Base-by-base conservation (phyloP, 2,888 invertebrate genomes). In the Entomobrya multifasciata region DNA sequence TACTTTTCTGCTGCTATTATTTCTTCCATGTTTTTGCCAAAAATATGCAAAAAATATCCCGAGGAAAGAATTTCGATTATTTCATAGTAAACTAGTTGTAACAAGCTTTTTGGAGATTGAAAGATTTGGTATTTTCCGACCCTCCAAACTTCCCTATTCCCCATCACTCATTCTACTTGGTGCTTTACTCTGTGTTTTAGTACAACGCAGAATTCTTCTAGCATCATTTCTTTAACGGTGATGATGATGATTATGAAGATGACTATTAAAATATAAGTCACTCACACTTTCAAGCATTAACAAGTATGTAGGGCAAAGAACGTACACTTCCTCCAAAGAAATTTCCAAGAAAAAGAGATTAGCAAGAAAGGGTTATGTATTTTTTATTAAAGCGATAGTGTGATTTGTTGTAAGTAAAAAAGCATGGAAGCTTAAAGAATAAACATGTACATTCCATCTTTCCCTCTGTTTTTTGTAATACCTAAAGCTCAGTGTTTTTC, bases 331-430 rank as follows among this genome's bases (percentile, higher is more conserved):
- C 30, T 52, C 30, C n/a, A 13, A 52, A 52, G 55, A 52, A 6
- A 36, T 36, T 36, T 52, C 76, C 76, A 30, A 76, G 57, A 52
- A 52, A 76, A 76, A 76, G 52, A 76, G 76, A 76, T 76, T 76
- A 70, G 70, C 70, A 44, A 49, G 47, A 49, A 36, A 36, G 36
- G 47, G 17, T 17, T 11, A 1, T n/a, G 20, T 52, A 52, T 20
- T 36, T 36, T 6, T 36, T 36, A 36, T 36, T 36, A 36, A 36
- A 67, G 13, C 27, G 13, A 60, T 60, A 27, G 13, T 60, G 27
- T 27, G 25, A 25, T 27, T 60, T 27, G 60, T 20, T 27, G 22
- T 60, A 1, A 60, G 30, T 15, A n/a, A 60, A 57, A 57, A 57
- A 11, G n/a, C n/a, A 55, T 17, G 57, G 25, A 25, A n/a, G n/a